These are phyloP conservation scores for Thamnophis sirtalis DNA, from an alignment of 2,113 vertebrate species.

Conservation along the genomic window DNA sequence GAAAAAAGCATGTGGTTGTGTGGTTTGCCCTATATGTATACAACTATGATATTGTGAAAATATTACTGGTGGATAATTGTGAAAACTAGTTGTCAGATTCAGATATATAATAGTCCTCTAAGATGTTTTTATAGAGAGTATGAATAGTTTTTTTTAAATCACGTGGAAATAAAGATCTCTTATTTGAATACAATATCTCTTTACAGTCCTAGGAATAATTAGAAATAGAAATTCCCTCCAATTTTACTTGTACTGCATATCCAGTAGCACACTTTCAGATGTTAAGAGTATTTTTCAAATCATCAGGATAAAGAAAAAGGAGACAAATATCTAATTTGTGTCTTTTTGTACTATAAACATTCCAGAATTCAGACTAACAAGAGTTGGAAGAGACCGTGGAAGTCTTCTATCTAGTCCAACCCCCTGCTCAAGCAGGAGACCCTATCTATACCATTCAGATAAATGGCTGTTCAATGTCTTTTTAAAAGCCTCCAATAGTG, in stretches of 20 bases:
- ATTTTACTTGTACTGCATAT: not conserved
- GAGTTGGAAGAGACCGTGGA: not conserved
- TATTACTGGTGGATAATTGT: not conserved
- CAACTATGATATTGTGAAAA: not conserved
- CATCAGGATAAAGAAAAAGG: not conserved
- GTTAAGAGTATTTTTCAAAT: conserved; percentile 8
- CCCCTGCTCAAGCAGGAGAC: not conserved
- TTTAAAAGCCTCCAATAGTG: not conserved
- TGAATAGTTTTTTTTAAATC: not conserved
- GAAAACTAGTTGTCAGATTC: not conserved
- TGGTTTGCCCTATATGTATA: not conserved
- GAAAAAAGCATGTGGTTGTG: not conserved
- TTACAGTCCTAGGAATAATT: not conserved
- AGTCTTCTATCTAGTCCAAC: not conserved
- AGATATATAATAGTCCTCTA: not conserved
- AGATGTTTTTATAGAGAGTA: not conserved
- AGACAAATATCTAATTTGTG: not conserved
- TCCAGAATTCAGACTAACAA: not conserved
- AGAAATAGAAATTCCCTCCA: not conserved
- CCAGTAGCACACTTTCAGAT: not conserved
- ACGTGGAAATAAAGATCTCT: not conserved
- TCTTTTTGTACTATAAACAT: not conserved
- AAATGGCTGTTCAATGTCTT: not conserved
- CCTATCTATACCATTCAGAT: not conserved
- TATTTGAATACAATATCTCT: conserved; percentile 10